Percentiles rank a stretch among this genome's conserved stretches.
phyloP scores from a whole-genome alignment of 2,888 invertebrate genomes.

The Andrena flavipes region DNA sequence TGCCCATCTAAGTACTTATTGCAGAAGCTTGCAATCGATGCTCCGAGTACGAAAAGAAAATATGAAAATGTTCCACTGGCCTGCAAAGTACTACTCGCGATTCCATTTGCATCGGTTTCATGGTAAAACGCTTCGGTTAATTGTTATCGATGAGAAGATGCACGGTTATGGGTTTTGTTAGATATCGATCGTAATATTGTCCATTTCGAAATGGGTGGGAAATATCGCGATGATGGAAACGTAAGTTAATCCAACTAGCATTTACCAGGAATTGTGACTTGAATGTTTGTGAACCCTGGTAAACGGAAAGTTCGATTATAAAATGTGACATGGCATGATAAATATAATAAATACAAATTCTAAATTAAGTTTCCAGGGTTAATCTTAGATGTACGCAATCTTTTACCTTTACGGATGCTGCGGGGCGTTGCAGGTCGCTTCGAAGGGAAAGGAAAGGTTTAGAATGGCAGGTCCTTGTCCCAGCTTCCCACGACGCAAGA shows the following conservation, averaged over 20 bases:
- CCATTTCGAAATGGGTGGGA: not conserved
- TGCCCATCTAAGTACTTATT: too few relatives aligned
- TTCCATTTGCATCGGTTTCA: not conserved
- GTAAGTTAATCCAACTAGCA: slow-evolving; percentile 8
- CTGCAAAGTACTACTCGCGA: not conserved
- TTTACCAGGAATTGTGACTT: not conserved
- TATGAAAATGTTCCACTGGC: not conserved
- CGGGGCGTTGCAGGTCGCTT: not conserved
- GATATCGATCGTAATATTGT: not conserved
- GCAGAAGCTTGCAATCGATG: too few relatives aligned
- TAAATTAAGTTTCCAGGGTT: too few relatives aligned
- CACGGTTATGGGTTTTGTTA: not conserved
- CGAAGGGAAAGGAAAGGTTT: not conserved
- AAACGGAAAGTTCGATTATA: too few relatives aligned
- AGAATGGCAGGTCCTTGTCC: not conserved
- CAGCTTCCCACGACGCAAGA: slow-evolving; percentile 19
- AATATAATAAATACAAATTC: too few relatives aligned
- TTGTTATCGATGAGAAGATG: not conserved
- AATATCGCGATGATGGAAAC: not conserved
- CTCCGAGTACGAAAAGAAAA: too few relatives aligned
- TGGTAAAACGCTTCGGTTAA: not conserved
- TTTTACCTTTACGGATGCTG: not conserved
- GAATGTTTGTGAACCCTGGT: slow-evolving; percentile 5
- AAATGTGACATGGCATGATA: too few relatives aligned
- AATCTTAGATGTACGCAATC: not conserved